These are phyloP conservation scores for Unio pictorum DNA, from an alignment of 2,888 invertebrate species.

Conservation along the genomic window DNA sequence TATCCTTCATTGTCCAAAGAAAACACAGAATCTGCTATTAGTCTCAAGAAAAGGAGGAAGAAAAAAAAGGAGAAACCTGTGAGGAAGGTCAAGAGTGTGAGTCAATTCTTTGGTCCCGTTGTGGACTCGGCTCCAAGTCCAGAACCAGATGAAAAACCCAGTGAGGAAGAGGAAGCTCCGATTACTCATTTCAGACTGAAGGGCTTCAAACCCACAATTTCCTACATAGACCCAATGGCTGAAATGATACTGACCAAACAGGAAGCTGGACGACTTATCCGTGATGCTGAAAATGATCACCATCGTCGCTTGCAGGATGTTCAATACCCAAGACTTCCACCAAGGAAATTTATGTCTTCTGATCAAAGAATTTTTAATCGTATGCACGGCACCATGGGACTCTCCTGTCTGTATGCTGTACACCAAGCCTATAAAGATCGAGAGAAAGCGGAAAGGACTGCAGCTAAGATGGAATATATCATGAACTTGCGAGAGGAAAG, in stretches of 20 bases:
- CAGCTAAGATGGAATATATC: constrained; percentile 61
- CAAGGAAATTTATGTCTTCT: constrained; percentile 39
- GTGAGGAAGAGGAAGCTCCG: constrained; percentile 52
- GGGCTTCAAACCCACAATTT: constrained; percentile 53
- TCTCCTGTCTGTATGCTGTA: constrained; percentile 67
- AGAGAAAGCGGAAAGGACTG: constrained; percentile 60
- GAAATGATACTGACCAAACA: constrained; percentile 62
- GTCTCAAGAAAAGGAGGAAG: constrained; percentile 29
- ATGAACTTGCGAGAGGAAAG: constrained; percentile 61
- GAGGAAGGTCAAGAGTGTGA: constrained; percentile 54
- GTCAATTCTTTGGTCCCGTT: constrained; percentile 67
- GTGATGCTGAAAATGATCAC: constrained; percentile 62
- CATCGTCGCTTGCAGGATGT: constrained; percentile 40
- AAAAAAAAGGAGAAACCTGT: constrained; percentile 37
- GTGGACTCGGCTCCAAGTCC: constrained; percentile 33
- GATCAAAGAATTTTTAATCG: constrained; percentile 60
- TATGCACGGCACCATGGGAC: constrained; percentile 65
- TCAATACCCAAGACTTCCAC: constrained; percentile 37
- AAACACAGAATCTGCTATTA: constrained; percentile 18
- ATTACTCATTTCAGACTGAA: constrained; percentile 56
- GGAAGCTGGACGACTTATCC: constrained; percentile 62
- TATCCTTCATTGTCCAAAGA: constrained; percentile 41
- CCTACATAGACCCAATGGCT: constrained; percentile 60
- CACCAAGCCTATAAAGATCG: constrained; percentile 69
- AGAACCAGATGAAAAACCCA: constrained; percentile 24